These are phyloP conservation scores for Centruroides vittatus DNA, from an alignment of 1,140 invertebrate species.

Conservation along the genomic window DNA sequence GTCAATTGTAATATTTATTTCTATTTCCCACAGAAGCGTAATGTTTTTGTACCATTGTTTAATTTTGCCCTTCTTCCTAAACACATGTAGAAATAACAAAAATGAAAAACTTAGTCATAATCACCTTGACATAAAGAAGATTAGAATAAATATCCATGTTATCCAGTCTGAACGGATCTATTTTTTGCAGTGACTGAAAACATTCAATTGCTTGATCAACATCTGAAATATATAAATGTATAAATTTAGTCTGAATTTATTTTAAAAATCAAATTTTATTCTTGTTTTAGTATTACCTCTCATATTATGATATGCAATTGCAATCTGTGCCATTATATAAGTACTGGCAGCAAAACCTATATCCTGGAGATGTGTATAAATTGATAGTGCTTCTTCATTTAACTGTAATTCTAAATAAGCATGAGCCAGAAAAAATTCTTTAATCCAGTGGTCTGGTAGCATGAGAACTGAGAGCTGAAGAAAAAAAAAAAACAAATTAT, in stretches of 20 bases:
- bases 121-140: conserved; percentile 73
- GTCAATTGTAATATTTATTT: too few species aligned
- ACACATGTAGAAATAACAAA: too few species aligned
- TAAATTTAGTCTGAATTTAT: too few species aligned
- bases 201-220: conserved; percentile 73
- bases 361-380: conserved; percentile 58
- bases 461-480: conserved; percentile 43
- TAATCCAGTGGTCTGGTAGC: conserved; percentile 86
- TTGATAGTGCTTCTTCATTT: conserved; percentile 61
- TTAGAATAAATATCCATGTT: conserved; percentile 97
- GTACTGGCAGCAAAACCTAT: conserved; percentile 72
- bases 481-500: too few species aligned
- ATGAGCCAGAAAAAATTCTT: conserved; percentile 80
- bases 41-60: too few species aligned
- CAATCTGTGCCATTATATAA: conserved; percentile 83
- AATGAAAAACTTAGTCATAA: background rate
- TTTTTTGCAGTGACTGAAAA: conserved; percentile 62
- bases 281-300: conserved; percentile 43
- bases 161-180: conserved; percentile 84
- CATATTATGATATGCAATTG: conserved; percentile 80
- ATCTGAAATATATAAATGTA: conserved; percentile 42
- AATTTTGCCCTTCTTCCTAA: too few species aligned
- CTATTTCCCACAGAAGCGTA: too few species aligned
- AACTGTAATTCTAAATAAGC: conserved; percentile 80
- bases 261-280: too few species aligned